A percentile compares a stretch with the other conserved stretches of the same genome.
Conservation (phyloP, 1,140 invertebrate genomes). For the Argopecten irradians region DNA sequence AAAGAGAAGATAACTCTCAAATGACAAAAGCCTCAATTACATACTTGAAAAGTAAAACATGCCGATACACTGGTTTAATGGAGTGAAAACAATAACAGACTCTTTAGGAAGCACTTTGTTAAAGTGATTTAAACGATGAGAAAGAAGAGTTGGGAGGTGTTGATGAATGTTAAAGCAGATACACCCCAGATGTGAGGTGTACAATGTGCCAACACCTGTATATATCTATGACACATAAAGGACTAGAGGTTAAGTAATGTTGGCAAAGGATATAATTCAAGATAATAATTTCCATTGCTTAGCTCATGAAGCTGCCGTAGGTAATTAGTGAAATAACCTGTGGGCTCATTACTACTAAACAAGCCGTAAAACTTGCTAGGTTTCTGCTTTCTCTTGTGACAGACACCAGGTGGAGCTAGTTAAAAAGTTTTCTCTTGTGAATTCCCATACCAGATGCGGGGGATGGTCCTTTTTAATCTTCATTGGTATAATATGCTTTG, state of each 20-base stretch:
- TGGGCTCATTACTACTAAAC: background rate
- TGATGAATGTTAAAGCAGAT: background rate
- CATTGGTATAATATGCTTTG: background rate
- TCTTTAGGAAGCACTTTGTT: background rate
- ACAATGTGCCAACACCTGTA: background rate
- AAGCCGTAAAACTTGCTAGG: background rate
- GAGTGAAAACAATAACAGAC: background rate
- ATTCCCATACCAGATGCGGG: background rate
- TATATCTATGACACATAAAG: background rate
- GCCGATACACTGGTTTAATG: too few species aligned
- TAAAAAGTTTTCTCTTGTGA: background rate
- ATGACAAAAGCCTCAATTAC: too few species aligned
- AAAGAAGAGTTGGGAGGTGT: background rate
- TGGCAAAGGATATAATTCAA: background rate
- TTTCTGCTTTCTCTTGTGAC: background rate
- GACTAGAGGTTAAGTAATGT: background rate
- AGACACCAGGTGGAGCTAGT: background rate
- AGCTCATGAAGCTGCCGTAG: background rate
- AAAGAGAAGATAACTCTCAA: too few species aligned
- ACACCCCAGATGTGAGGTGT: background rate
- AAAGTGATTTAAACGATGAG: background rate
- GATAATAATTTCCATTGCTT: background rate
- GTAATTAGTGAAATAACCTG: background rate
- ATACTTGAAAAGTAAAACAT: too few species aligned
- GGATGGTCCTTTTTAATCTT: background rate